phyloP scores from a whole-genome alignment of 2,113 vertebrate genomes.

The Amazona guildingii region DNA sequence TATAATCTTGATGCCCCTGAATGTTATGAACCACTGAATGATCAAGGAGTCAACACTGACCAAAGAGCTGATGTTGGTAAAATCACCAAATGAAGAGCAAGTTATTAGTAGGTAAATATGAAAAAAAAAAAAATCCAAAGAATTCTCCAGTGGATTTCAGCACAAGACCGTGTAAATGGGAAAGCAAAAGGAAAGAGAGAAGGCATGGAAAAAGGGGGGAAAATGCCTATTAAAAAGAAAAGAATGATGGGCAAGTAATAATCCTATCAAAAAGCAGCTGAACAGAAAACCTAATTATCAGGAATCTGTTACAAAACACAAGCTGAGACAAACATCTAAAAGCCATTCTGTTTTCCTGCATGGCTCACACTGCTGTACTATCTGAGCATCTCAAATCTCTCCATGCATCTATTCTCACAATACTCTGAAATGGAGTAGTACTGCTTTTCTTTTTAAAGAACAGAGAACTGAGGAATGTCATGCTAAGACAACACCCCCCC shows the following conservation, averaged over 20 bases:
- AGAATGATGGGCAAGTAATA: not conserved
- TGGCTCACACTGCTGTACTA: not conserved
- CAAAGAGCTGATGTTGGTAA: not conserved
- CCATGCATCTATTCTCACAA: not conserved
- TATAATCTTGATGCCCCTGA: not conserved
- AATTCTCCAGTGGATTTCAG: not conserved
- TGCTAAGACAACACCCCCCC: not conserved
- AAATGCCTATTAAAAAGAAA: not conserved
- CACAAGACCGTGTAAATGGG: not conserved
- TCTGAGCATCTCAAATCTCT: not conserved
- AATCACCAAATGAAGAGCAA: not conserved
- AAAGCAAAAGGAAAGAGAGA: not conserved
- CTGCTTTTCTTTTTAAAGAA: not conserved
- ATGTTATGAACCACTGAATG: not conserved
- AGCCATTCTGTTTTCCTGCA: not conserved
- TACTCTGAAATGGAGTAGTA: not conserved
- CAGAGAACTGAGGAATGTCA: not conserved
- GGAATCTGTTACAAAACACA: not conserved
- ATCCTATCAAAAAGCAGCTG: not conserved
- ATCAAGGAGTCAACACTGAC: not conserved
- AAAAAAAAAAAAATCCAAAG: not conserved
- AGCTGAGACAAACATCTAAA: not conserved
- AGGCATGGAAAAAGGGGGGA: not conserved
- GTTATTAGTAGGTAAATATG: not conserved
- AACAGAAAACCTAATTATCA: not conserved